Base-by-base conservation (phyloP, 2,888 invertebrate species). In the Bedellia somnulentella region DNA sequence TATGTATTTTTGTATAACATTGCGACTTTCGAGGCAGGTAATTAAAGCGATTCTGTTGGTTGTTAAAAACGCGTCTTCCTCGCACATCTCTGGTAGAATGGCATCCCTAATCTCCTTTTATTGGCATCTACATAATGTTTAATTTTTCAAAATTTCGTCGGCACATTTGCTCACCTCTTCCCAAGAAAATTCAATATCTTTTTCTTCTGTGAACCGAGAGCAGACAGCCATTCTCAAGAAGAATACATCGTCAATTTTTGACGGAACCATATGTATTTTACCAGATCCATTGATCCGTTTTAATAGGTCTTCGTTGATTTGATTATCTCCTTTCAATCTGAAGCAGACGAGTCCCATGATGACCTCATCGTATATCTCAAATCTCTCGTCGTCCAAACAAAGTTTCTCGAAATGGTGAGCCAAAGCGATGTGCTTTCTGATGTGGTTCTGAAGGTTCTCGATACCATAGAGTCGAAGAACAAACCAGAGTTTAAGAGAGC, bases 331-430 rank as follows among this genome's bases (percentile, higher is more conserved):
- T 78, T 94, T 96, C 9, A 98, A 61, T 43, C 94, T 80, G 75
- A 99, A 99, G 70, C 98, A 99, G 17, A 97, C 96, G 10, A 99
- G 79, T 1, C 96, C 98, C 82, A 99, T 83, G n/a, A 86, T 79
- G 4, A 93, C 93, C 46, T 95, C 90, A 33, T 87, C 85, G 12
- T 87, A 82, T 33, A 99, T 79, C 66, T 98, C 97, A 55, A 98
- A 99, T 29, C 92, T 79, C 0, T 81, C 71, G 52, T 98, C 95
- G 1, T 76, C 52, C 24, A 68, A 59, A 29, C 97, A 87, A 1
- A 91, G 63, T 5, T 80, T 71, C 47, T 91, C 93, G 52, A 98
- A 99, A 41, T 91, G 82, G 44, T 90, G 87, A 1, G 98, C 97
- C 37, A 93, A 77, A 1, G 79, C 80, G 30, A 93, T 85, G 40